Evolutionary conservation across 1,140 invertebrate genomes (phyloP).

Genomic region (Drosophila lowei): DNA sequence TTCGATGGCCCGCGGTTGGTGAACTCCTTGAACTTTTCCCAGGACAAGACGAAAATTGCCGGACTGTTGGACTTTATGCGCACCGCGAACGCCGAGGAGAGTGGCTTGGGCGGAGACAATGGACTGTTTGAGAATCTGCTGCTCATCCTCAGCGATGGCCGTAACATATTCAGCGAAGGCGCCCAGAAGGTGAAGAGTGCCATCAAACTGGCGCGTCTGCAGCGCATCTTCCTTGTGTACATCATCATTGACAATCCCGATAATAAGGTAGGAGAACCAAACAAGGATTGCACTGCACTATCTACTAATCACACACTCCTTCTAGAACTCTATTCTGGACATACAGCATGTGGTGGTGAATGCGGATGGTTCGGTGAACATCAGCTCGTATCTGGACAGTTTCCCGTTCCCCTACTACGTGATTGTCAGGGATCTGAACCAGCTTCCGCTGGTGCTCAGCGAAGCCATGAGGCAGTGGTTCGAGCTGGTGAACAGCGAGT

Average conservation of each 20-base stretch:
- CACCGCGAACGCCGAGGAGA: conserved; percentile 87
- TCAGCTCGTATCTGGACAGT: conserved; percentile 92
- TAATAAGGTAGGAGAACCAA: conserved; percentile 88
- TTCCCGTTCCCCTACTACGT: conserved; percentile 99
- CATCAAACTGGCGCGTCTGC: conserved; percentile 90
- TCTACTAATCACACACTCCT: conserved; percentile 28
- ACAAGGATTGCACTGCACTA: not conserved
- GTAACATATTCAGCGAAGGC: conserved; percentile 96
- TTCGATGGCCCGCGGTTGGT: conserved; percentile 93
- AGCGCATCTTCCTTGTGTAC: conserved; percentile 96
- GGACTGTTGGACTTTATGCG: conserved; percentile 91
- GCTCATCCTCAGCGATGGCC: conserved; percentile 96
- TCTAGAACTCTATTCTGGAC: conserved; percentile 95
- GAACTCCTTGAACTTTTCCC: conserved; percentile 91
- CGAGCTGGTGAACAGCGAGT: conserved; percentile 88
- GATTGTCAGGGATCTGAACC: conserved; percentile 94
- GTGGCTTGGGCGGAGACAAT: conserved; percentile 85
- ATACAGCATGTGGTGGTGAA: conserved; percentile 91
- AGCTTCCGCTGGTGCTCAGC: conserved; percentile 94
- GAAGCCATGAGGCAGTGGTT: conserved; percentile 99
- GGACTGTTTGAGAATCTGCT: conserved; percentile 92
- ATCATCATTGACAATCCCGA: conserved; percentile 97
- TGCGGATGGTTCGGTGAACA: conserved; percentile 85
- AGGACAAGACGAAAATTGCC: conserved; percentile 91
- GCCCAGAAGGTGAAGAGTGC: conserved; percentile 89